Percentiles rank a stretch among this genome's conserved stretches.
Conservation (phyloP, 2,797 vertebrate genomes). For the Tragelaphus eurycerus region DNA sequence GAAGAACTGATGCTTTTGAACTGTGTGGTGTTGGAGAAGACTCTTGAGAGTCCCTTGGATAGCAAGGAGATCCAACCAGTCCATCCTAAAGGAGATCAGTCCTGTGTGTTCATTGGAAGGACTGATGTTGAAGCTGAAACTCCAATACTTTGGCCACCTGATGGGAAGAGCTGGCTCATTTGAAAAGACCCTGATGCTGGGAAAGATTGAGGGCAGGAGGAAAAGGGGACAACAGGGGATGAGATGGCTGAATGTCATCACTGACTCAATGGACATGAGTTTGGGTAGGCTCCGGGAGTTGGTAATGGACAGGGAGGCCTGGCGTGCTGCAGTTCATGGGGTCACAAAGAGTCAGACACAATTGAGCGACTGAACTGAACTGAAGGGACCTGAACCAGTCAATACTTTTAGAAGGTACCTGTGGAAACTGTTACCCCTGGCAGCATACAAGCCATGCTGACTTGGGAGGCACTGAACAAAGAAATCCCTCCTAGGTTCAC, state of each 20-base stretch:
- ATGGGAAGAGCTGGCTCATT: not conserved
- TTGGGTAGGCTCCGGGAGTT: not conserved
- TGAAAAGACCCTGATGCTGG: not conserved
- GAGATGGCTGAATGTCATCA: not conserved
- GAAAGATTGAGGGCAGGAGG: not conserved
- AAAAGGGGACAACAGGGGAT: not conserved
- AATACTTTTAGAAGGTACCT: not conserved
- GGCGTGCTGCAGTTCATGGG: not conserved
- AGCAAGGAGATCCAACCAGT: not conserved
- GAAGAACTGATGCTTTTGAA: not conserved
- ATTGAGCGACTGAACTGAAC: not conserved
- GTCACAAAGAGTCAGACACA: accelerated
- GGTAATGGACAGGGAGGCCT: not conserved
- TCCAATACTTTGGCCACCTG: not conserved
- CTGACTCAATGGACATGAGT: not conserved
- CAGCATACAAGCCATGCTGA: not conserved
- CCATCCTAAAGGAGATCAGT: not conserved
- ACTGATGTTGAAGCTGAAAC: not conserved
- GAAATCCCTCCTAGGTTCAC: not conserved
- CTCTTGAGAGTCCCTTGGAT: not conserved
- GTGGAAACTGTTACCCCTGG: not conserved
- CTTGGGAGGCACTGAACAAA: not conserved
- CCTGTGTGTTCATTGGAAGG: not conserved
- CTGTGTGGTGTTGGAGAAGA: not conserved
- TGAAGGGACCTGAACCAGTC: not conserved